A percentile compares a stretch with the other conserved stretches of the same genome.
These are phyloP conservation scores for Bombus waltoni DNA, from an alignment of 1,140 invertebrate genomes.

Conservation along the genomic window DNA sequence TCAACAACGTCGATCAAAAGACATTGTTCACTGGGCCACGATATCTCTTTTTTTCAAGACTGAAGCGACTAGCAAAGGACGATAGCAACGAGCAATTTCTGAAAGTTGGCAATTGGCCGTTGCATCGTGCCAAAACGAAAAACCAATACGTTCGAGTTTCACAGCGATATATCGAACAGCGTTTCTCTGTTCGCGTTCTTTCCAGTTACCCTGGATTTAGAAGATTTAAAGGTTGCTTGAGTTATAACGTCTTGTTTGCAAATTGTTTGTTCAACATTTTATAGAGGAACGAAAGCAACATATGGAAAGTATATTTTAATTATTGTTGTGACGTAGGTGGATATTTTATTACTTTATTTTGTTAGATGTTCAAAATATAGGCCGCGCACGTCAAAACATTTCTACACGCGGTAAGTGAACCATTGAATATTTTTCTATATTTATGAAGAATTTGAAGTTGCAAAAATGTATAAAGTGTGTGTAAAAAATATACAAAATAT, in stretches of 20 bases:
- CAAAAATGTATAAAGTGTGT: no score
- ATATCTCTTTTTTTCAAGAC: not conserved
- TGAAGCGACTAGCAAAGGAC: not conserved
- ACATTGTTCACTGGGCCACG: not conserved
- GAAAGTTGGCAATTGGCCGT: slow-evolving; percentile 19
- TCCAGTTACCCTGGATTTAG: not conserved
- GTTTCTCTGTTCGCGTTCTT: not conserved
- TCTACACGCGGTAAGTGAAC: no score
- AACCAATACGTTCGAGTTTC: not conserved
- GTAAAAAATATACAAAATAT: no score
- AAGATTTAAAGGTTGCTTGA: not conserved
- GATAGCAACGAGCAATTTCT: slow-evolving; percentile 17
- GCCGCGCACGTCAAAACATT: no score
- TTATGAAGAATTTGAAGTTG: no score
- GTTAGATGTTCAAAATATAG: no score
- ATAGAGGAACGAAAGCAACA: not conserved
- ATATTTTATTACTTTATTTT: no score
- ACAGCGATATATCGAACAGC: not conserved
- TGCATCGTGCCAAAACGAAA: slow-evolving; percentile 16
- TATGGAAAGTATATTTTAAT: not conserved
- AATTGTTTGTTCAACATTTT: not conserved
- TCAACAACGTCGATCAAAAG: not conserved
- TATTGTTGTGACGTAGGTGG: no score
- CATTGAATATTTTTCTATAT: no score
- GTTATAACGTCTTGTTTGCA: not conserved